Percentiles rank a stretch among this genome's conserved stretches.
Evolutionary conservation across 2,888 invertebrate species (phyloP).

Genomic region (Parnassius mnemosyne): DNA sequence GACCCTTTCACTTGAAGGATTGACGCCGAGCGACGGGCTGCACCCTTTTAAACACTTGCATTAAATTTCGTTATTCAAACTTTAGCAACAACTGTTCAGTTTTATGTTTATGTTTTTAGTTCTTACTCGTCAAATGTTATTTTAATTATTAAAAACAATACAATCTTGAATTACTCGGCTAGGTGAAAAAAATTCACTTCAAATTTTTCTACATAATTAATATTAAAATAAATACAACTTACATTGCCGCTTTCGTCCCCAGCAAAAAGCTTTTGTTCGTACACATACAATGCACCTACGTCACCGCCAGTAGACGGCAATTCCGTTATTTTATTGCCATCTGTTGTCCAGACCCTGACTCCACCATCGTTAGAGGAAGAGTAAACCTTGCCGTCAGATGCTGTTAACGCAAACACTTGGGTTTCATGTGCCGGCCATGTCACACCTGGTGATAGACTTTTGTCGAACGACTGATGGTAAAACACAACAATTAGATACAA

Average conservation of each 20-base stretch:
- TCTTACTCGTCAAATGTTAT: no score
- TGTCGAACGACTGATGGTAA: conserved; percentile 52
- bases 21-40: no score
- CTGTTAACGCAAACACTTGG: conserved; percentile 81
- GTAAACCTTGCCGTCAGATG: conserved; percentile 72
- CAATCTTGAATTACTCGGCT: no score
- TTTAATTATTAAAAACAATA: no score
- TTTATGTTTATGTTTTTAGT: no score
- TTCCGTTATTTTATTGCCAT: conserved; percentile 59
- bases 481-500: neutral
- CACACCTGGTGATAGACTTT: conserved; percentile 44
- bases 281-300: conserved; percentile 52
- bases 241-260: conserved; percentile 84
- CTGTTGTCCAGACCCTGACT: conserved; percentile 77
- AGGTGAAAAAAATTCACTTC: neutral
- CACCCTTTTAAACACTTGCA: no score
- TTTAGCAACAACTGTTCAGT: no score
- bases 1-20: no score
- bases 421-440: conserved; percentile 81
- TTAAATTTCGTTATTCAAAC: no score
- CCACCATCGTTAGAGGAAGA: conserved; percentile 84
- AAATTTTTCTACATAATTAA: neutral
- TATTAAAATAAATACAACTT: conserved; percentile 44
- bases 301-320: conserved; percentile 64
- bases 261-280: conserved; percentile 73